These are phyloP conservation scores for Alosa sapidissima DNA, from an alignment of 2,797 vertebrate genomes.

Conservation along the genomic window DNA sequence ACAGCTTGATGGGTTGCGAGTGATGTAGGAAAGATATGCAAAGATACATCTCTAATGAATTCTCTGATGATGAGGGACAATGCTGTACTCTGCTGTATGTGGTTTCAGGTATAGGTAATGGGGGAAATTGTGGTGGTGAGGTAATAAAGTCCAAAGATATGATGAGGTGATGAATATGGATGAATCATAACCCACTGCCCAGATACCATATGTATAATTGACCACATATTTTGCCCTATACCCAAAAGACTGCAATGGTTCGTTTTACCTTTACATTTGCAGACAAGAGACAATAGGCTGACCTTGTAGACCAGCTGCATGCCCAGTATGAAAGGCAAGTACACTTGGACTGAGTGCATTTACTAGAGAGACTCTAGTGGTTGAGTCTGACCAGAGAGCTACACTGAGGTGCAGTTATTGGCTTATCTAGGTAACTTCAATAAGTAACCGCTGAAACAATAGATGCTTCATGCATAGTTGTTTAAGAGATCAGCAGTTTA, in stretches of 20 bases:
- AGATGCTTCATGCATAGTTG: too few relatives aligned
- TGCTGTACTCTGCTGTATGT: background rate
- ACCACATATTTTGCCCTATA: background rate
- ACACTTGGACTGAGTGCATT: background rate
- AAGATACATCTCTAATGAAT: background rate
- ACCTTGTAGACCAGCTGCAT: background rate
- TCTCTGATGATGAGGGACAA: background rate
- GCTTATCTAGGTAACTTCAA: too few relatives aligned
- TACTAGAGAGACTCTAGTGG: background rate
- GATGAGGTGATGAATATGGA: conserved; percentile 11
- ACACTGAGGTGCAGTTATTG: too few relatives aligned
- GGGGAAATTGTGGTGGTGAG: background rate
- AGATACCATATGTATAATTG: background rate
- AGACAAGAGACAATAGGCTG: background rate
- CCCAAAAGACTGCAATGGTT: background rate
- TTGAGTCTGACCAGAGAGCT: background rate
- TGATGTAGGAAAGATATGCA: background rate
- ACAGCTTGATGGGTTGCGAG: background rate
- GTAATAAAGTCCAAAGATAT: background rate
- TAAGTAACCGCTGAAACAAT: too few relatives aligned
- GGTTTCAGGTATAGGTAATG: background rate
- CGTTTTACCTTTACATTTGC: background rate
- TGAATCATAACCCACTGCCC: background rate
- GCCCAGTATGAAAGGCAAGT: background rate
- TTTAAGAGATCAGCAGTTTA: too few relatives aligned